phyloP scores from a whole-genome alignment of 2,888 invertebrate genomes.

The Notodromas monacha region DNA sequence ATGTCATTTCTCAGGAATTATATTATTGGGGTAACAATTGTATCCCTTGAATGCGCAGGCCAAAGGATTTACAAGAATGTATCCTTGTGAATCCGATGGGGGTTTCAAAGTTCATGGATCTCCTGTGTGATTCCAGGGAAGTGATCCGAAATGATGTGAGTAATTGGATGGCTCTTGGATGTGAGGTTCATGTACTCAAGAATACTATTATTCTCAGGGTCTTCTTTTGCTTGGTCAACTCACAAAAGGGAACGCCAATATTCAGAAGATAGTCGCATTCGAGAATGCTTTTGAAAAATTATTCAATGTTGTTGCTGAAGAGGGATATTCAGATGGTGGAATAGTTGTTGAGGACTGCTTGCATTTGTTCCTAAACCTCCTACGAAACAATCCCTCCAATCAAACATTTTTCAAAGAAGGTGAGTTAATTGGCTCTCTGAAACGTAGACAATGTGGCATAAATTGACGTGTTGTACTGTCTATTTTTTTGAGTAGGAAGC shows the following conservation, averaged over 20 bases:
- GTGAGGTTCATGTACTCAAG: not conserved
- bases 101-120: constrained; percentile 84
- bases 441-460: too few species aligned
- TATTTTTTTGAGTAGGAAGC: constrained; percentile 23
- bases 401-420: constrained; percentile 94
- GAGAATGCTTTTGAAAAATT: constrained; percentile 90
- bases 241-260: constrained; percentile 76
- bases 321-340: constrained; percentile 73
- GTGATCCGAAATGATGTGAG: constrained; percentile 67
- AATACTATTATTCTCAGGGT: constrained; percentile 21
- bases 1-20: constrained; percentile 5
- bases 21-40: not conserved
- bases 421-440: too few species aligned
- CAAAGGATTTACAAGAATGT: constrained; percentile 56
- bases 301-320: constrained; percentile 63
- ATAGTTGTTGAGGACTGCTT: constrained; percentile 96
- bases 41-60: constrained; percentile 21
- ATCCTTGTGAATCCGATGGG: constrained; percentile 76
- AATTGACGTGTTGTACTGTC: not conserved
- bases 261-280: constrained; percentile 95
- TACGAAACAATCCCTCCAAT: constrained; percentile 82
- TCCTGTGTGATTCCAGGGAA: constrained; percentile 68
- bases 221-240: constrained; percentile 60
- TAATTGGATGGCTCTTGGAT: constrained; percentile 9
- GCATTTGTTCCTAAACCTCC: constrained; percentile 55